Percentiles rank a stretch among this genome's conserved stretches.
Evolutionary conservation across 2,888 invertebrate genomes (phyloP).

Genomic region (Crematogaster levior): DNA sequence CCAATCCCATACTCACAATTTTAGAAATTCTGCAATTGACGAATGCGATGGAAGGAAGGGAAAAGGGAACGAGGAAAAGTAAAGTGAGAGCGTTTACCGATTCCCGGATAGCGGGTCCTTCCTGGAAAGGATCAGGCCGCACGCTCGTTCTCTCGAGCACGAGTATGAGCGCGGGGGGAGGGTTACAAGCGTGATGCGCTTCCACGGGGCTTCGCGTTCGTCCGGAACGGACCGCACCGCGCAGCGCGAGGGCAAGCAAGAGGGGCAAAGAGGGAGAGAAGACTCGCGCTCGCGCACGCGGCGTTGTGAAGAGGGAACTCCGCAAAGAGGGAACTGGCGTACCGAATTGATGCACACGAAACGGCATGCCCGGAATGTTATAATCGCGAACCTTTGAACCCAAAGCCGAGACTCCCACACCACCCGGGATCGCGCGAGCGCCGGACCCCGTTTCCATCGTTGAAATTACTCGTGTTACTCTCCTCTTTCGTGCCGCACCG

Average conservation of each 20-base stretch:
- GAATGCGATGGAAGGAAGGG: constrained; percentile 26
- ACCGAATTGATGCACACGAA: constrained; percentile 85
- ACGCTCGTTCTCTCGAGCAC: constrained; percentile 45
- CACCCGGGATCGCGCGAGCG: constrained; percentile 71
- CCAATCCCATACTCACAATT: constrained; percentile 19
- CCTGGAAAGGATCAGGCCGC: constrained; percentile 71
- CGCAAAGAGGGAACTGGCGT: constrained; percentile 84
- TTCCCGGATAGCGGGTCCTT: constrained; percentile 70
- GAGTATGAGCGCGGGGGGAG: constrained; percentile 25
- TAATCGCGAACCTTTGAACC: constrained; percentile 85
- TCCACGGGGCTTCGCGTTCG: constrained; percentile 50
- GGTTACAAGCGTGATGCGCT: constrained; percentile 47
- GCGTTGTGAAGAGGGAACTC: constrained; percentile 72
- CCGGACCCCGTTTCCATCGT: constrained; percentile 79
- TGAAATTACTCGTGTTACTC: constrained; percentile 81
- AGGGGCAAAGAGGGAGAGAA: constrained; percentile 34
- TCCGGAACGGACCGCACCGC: constrained; percentile 38
- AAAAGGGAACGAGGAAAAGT: constrained; percentile 71
- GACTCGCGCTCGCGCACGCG: constrained; percentile 64
- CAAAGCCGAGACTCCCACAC: constrained; percentile 83
- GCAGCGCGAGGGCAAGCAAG: constrained; percentile 28
- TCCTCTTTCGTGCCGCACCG: constrained; percentile 73
- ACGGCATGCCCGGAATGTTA: constrained; percentile 85
- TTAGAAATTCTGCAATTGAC: constrained; percentile 31
- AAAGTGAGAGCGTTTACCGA: constrained; percentile 69